Evolutionary conservation across 2,888 invertebrate genomes (phyloP), one percentile per base, ranked within the genome.

Genomic region (Oscheius sp.): DNA sequence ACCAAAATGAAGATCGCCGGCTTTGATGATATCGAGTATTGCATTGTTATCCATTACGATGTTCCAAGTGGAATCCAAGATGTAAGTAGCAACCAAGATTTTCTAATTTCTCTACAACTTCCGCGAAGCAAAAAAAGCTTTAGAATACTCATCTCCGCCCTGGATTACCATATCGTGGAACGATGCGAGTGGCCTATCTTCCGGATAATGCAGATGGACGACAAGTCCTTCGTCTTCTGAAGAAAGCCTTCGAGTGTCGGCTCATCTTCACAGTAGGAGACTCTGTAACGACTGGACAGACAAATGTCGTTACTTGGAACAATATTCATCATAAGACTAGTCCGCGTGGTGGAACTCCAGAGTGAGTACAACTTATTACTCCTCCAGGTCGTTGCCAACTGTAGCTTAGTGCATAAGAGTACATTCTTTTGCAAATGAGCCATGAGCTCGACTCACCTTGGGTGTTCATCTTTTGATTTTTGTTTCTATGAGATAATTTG

Each of bases 291-390:
- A 95, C 95, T 0, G 95, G 71, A 5, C 63, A 53, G n/a, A 53
- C 52, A 86, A 93, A 95, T 89, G 93, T 94, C 71, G 93, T 95
- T 66, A 91, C 93, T 52, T 96, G 96, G 96, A 93, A 93, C 86
- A 92, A 91, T 84, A 92, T 93, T 72, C 93, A 93, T 84, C 93
- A 93, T 87, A 93, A 93, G 88, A 93, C 93, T 8, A 69, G 31
- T 37, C 63, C 53, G 10, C 27, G 20, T 46, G 81, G 80, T 25
- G 55, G 88, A 39, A 70, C 83, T 10, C 46, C 69, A 23, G 37
- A 48, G 77, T 80, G 33, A 20, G 71, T 68, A n/a, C n/a, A n/a
- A n/a, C n/a, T n/a, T n/a, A n/a, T n/a, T n/a, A n/a, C n/a, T n/a
- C n/a, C n/a, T n/a, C n/a, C n/a, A n/a, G n/a, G n/a, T n/a, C n/a